Evolutionary conservation across 2,888 invertebrate genomes (phyloP).

Genomic region (Apocheima hispidaria): DNA sequence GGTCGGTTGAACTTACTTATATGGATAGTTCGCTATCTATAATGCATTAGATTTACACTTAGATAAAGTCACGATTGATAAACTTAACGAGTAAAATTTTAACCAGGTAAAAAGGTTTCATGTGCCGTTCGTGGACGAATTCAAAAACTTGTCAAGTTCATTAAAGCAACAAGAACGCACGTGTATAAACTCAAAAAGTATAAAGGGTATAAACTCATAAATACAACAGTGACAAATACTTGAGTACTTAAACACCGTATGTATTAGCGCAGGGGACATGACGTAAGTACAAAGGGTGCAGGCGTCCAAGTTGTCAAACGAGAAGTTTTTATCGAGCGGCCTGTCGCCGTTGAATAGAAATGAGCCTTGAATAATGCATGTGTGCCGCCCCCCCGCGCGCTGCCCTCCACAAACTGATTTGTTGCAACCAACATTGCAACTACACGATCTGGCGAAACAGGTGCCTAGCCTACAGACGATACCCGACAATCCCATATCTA

Average conservation of each 20-base stretch:
- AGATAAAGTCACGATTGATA: not conserved
- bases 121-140: too few species aligned
- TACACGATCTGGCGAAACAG: constrained; percentile 53
- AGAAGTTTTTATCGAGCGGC: constrained; percentile 84
- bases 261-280: constrained; percentile 66
- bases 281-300: constrained; percentile 83
- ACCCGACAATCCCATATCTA: constrained; percentile 22
- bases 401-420: constrained; percentile 69
- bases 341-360: constrained; percentile 84
- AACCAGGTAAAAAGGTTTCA: too few species aligned
- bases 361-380: constrained; percentile 85
- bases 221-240: constrained; percentile 63
- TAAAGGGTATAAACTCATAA: constrained; percentile 51
- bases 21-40: constrained; percentile 7
- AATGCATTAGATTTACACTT: not conserved
- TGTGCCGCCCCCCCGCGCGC: constrained; percentile 60
- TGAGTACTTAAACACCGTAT: constrained; percentile 50
- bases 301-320: constrained; percentile 84
- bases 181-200: constrained; percentile 39
- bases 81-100: not conserved
- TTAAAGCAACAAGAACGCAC: constrained; percentile 32
- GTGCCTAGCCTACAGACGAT: constrained; percentile 48
- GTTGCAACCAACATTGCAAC: constrained; percentile 61
- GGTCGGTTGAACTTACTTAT: constrained; percentile 38
- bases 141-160: constrained; percentile 15